These are phyloP conservation scores for Chionis minor DNA, from an alignment of 2,113 vertebrate species.

Conservation along the genomic window DNA sequence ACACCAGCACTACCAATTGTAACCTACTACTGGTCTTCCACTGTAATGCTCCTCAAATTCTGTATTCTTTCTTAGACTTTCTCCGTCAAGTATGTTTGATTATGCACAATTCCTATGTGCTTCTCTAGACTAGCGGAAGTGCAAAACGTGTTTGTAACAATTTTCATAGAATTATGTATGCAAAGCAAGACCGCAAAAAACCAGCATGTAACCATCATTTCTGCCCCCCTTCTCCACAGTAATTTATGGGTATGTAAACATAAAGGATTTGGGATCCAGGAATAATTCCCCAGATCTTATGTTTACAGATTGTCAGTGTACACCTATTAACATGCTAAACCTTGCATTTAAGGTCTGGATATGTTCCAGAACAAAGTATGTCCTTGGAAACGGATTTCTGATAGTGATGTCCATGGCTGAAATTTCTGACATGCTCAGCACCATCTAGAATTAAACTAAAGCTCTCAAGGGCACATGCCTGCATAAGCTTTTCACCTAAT, in stretches of 20 bases:
- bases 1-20: neutral
- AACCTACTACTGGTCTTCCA: neutral
- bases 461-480: neutral
- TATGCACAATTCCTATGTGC: neutral
- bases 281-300: slow-evolving; percentile 21
- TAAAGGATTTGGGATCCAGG: neutral
- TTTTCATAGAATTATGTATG: neutral
- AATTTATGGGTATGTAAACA: slow-evolving; percentile 29
- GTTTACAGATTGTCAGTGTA: slow-evolving; percentile 28
- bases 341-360: slow-evolving; percentile 11
- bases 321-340: slow-evolving; percentile 43
- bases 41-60: neutral
- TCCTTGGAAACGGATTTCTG: slow-evolving; percentile 24
- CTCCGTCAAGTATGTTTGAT: neutral
- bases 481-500: slow-evolving; percentile 12
- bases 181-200: neutral
- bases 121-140: neutral
- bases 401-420: neutral
- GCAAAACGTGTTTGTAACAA: neutral
- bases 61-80: neutral
- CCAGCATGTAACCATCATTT: neutral
- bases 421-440: slow-evolving; percentile 37
- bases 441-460: slow-evolving; percentile 26
- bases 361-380: neutral
- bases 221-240: neutral